Conservation (phyloP, 2,797 vertebrate species). For the Pempheris klunzingeri region DNA sequence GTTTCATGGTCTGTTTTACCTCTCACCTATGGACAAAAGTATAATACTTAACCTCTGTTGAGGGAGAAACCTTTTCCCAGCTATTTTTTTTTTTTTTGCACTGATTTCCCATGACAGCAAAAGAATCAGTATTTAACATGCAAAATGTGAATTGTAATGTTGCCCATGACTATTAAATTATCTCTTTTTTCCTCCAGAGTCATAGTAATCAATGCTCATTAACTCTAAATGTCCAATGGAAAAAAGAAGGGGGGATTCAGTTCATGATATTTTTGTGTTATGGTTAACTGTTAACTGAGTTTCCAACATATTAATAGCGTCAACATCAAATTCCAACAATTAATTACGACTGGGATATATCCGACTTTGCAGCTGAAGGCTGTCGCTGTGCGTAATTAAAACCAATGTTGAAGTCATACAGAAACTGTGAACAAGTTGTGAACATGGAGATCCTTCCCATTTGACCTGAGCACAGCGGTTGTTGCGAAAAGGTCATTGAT, state of each 20-base stretch:
- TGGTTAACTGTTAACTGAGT: too few species aligned
- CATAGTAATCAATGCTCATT: slow-evolving; percentile 8
- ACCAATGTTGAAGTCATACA: neutral
- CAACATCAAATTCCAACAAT: neutral
- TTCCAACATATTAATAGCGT: neutral
- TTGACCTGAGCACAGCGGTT: neutral
- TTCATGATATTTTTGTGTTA: too few species aligned
- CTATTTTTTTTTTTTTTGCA: neutral
- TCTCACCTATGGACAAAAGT: neutral
- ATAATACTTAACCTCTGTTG: neutral
- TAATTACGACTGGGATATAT: neutral
- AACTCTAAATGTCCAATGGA: neutral
- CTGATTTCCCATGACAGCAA: neutral
- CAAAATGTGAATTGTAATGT: neutral
- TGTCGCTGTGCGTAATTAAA: neutral
- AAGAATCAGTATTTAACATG: neutral
- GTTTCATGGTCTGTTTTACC: neutral
- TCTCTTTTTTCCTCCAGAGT: neutral
- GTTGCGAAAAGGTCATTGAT: neutral
- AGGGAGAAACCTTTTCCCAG: neutral
- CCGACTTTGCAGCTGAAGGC: neutral
- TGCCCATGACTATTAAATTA: neutral
- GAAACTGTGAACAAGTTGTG: neutral
- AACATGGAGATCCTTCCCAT: too few species aligned
- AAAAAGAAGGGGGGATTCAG: neutral